Evolutionary conservation across 2,113 vertebrate genomes (phyloP), one percentile per base, ranked within the genome.

Genomic region (Chrysemys picta): DNA sequence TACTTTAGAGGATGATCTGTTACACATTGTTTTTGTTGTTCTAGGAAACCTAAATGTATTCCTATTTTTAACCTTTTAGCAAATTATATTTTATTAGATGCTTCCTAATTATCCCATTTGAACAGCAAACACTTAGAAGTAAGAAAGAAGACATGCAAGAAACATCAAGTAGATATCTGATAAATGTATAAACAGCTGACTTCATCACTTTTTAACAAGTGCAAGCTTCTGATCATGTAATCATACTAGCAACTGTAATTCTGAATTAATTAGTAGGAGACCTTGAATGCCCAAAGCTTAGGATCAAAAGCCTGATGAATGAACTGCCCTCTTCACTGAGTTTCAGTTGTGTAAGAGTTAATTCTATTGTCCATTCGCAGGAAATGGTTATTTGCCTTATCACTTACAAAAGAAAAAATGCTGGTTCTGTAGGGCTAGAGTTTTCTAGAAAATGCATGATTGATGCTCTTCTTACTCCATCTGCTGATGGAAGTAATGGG

Each of bases 401-500:
- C 86, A 69, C 17, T 82, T 91, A 82, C 80, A 38, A 95, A 88
- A 79, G 38, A 93, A 85, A 90, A 89, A 76, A 49, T 14, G 38
- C 52, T 83, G 38, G 42, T 90, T 95, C 91, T 90, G 80, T 88
- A 95, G 81, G 69, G 76, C 89, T 90, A 79, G 90, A 89, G 38
- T 93, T 89, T 89, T 94, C 91, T 84, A 35, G 94, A 92, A 95
- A 96, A 89, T 82, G 62, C 95, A 82, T 97, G 94, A 98, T 97
- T 96, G 96, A 97, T 97, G 78, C 42, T 94, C 85, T 95, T 96
- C 80, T 95, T 90, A 89, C 50, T 93, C 92, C 94, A 95, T 97
- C 78, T 97, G 80, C 94, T 97, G 94, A 97, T 96, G 91, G 93
- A 97, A 95, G 91, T 97, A 95, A 93, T 86, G 85, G 88, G 87